Base-by-base conservation (phyloP, 2,797 vertebrate genomes). In the Ciconia nigra region DNA sequence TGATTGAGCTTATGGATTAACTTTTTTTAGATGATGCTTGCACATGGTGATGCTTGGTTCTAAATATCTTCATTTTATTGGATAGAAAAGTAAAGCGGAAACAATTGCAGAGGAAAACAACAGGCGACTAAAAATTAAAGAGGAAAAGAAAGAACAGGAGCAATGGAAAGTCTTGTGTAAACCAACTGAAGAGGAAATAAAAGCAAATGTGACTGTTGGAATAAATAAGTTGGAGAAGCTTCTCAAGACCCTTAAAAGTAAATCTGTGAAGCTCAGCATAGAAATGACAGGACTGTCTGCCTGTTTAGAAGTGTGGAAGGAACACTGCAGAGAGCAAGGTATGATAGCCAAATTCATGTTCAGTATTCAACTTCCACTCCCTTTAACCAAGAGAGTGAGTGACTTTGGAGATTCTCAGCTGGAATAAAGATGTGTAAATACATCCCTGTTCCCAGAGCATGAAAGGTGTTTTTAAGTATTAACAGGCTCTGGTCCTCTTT, bases 311-410 rank as follows among this genome's bases (percentile, higher is more conserved):
- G 79, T 49, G 20, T 97, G 97, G 97, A 90, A 94, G 61, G 66
- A 96, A 52, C 85, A 95, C 83, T 97, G 96, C 93, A 92, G 24
- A 87, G 33, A 47, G 18, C 44, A 83, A 97, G 96, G 96, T 98
- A 81, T 15, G 31, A 18, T 39, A 63, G 28, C 18, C 25, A 31
- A 63, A 63, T 62, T 71, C 3, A 9, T 51, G 37, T 66, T 63
- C 18, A 29, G 15, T 61, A 42, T 51, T 47, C 13, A 49, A 3
- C 17, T 76, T 93, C 49, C 20, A 35, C 41, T 70, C 15, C 15
- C 52, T 47, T 52, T 47, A 49, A 71, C 21, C 12, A 33, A 29
- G 46, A 28, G 17, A 70, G 8, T 65, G 52, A 46, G 33, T 54
- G 22, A 62, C 35, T 44, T 62, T 31, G 29, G 33, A 26, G 8